Evolutionary conservation across 2,797 vertebrate species (phyloP).

Genomic region (Pristis pectinata): DNA sequence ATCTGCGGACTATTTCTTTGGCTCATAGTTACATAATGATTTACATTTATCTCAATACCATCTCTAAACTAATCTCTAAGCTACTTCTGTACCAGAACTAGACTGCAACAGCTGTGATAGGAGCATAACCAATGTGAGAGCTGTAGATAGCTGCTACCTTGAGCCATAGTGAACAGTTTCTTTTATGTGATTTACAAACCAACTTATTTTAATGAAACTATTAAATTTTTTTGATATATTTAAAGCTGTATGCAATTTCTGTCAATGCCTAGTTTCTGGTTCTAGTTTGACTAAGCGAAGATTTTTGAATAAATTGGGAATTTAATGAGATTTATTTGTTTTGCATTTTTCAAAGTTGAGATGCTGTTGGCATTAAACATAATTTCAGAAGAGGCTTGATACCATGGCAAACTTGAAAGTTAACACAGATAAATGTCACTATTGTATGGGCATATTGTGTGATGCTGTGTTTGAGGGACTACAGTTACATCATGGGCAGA

Average conservation of each 20-base stretch:
- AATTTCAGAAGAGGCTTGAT: background rate
- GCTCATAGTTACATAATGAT: background rate
- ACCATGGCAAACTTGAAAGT: background rate
- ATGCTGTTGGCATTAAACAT: background rate
- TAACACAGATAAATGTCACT: background rate
- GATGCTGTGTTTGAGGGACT: background rate
- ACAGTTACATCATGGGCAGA: background rate
- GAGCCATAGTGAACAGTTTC: background rate
- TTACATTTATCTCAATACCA: constrained; percentile 1
- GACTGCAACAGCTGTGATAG: background rate
- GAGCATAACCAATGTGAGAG: background rate
- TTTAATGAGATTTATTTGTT: background rate
- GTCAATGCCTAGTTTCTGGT: background rate
- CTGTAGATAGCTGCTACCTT: background rate
- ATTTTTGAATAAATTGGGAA: background rate
- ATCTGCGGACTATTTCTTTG: background rate
- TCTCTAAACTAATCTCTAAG: background rate
- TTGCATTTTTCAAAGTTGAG: background rate
- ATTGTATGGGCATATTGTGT: background rate
- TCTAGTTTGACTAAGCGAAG: background rate
- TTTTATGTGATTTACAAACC: background rate
- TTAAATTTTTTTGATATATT: background rate
- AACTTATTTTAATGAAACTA: background rate
- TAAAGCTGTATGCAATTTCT: background rate
- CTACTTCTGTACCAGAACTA: constrained; percentile 12